Conservation (phyloP, 2,888 invertebrate genomes). For the Chymomyza caudatula region DNA sequence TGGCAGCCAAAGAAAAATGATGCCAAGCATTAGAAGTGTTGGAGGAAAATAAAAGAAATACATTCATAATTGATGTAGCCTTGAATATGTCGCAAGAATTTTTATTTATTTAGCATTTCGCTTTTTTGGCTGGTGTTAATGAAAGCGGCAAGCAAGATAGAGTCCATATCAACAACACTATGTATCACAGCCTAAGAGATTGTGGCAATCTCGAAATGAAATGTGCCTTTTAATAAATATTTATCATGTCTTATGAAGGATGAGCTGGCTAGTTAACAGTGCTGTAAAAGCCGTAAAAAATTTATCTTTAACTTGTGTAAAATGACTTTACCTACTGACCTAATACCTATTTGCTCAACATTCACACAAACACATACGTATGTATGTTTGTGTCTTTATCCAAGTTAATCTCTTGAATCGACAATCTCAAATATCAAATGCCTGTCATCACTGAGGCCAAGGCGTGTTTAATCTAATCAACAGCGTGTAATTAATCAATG, state of each 20-base stretch:
- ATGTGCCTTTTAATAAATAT: constrained; percentile 3
- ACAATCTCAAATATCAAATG: constrained; percentile 40
- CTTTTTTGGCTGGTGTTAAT: background rate
- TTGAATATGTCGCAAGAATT: constrained; percentile 66
- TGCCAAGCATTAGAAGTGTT: constrained; percentile 21
- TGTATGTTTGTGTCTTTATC: background rate
- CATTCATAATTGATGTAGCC: constrained; percentile 54
- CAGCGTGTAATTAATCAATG: constrained; percentile 46
- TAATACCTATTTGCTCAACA: no score
- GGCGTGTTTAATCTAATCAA: constrained; percentile 57
- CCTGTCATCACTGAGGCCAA: constrained; percentile 49
- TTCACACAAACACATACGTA: background rate
- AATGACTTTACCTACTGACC: constrained; percentile 8
- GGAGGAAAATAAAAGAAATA: constrained; percentile 37
- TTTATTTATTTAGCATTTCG: constrained; percentile 42
- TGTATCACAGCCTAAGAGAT: background rate
- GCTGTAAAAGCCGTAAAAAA: background rate
- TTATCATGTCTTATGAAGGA: background rate
- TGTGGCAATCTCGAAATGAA: background rate
- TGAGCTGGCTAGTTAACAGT: background rate
- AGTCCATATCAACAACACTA: background rate
- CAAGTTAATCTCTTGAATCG: background rate
- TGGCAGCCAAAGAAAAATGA: constrained; percentile 9
- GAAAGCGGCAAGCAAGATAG: background rate
- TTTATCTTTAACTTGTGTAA: constrained; percentile 10